phyloP scores from a whole-genome alignment of 2,113 vertebrate species.

The Pantherophis guttatus region DNA sequence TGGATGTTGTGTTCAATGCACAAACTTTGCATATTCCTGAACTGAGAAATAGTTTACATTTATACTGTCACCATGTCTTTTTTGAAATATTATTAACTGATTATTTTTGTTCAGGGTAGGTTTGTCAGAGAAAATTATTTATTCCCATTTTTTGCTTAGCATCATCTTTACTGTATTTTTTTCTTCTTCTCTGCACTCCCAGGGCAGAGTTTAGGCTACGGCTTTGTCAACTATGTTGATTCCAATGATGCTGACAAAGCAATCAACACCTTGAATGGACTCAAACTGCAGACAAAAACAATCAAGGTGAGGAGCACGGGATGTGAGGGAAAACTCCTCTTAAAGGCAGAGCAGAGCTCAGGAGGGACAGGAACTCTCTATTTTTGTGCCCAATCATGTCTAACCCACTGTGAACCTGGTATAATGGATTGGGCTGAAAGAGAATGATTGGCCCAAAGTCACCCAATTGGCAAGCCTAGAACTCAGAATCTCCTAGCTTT shows the following conservation, averaged over 20 bases:
- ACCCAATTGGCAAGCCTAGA: neutral
- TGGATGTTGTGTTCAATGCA: neutral
- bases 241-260: constrained; percentile 94
- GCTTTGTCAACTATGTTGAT: constrained; percentile 95
- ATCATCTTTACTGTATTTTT: neutral
- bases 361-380: neutral
- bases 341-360: neutral
- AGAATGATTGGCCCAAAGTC: neutral
- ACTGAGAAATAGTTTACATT: neutral
- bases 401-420: neutral
- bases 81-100: neutral
- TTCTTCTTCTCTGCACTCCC: constrained; percentile 23
- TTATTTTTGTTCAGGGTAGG: neutral
- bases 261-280: constrained; percentile 95
- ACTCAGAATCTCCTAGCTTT: neutral
- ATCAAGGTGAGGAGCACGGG: constrained; percentile 82
- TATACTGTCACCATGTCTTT: neutral
- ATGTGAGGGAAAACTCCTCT: neutral
- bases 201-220: constrained; percentile 96
- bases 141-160: neutral
- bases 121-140: neutral
- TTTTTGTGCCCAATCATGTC: neutral
- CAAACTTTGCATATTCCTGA: neutral
- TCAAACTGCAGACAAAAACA: constrained; percentile 96
- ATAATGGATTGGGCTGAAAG: neutral